phyloP scores from a whole-genome alignment of 2,888 invertebrate genomes.

The Antheraea yamamai region DNA sequence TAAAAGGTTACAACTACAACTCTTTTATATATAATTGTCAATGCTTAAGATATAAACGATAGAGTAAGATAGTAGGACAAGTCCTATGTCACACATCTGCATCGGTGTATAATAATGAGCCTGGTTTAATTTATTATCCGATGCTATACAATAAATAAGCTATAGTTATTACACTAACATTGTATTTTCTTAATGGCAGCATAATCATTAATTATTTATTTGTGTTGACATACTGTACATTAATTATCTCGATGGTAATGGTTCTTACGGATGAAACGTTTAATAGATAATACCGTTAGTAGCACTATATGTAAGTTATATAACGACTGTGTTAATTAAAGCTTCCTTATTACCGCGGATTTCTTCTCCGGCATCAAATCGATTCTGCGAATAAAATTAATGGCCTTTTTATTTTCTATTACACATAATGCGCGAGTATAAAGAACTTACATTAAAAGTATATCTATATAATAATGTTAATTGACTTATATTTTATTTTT shows the following conservation, averaged over 20 bases:
- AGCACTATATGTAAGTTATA: not conserved
- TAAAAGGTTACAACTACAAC: not conserved
- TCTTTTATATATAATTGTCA: not conserved
- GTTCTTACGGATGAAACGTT: not conserved
- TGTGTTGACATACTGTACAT: not conserved
- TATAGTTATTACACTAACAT: conserved; percentile 5
- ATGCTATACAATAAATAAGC: too few species aligned
- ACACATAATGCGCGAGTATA: too few species aligned
- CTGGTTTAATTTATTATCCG: not conserved
- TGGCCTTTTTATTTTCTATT: not conserved
- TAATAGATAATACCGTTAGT: not conserved
- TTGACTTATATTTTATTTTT: not conserved
- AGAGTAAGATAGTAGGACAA: not conserved
- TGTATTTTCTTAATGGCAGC: not conserved
- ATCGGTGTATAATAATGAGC: not conserved
- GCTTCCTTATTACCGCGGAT: not conserved
- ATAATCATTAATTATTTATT: not conserved
- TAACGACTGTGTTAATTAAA: not conserved
- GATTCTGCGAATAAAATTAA: not conserved
- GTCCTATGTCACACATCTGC: not conserved
- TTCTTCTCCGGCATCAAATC: not conserved
- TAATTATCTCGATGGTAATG: not conserved
- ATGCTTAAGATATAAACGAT: not conserved
- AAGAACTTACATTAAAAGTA: too few species aligned
- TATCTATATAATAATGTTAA: not conserved